Evolutionary conservation across 2,113 vertebrate species (phyloP).

Genomic region (Peromyscus californicus): DNA sequence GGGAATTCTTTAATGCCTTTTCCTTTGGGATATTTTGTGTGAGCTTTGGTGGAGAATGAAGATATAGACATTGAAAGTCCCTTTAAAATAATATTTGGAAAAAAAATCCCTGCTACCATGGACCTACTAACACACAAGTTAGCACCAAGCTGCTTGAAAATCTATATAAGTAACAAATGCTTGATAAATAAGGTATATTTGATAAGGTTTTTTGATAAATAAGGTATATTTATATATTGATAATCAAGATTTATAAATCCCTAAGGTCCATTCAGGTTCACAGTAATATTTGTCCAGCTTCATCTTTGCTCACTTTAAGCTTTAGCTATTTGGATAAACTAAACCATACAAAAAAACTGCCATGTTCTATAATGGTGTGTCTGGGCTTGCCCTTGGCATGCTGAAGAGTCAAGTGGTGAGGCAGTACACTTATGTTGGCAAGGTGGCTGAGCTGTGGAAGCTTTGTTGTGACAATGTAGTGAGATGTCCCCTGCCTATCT

Average conservation of each 20-base stretch:
- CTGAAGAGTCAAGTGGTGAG: too few relatives aligned
- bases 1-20: too few relatives aligned
- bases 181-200: neutral
- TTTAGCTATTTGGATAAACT: neutral
- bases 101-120: too few relatives aligned
- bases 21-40: too few relatives aligned
- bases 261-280: neutral
- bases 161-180: neutral
- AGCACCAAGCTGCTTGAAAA: neutral
- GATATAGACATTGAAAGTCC: too few relatives aligned
- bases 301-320: neutral
- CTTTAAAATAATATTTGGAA: neutral
- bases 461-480: too few relatives aligned
- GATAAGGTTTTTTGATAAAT: neutral
- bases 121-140: neutral
- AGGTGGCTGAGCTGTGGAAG: too few relatives aligned
- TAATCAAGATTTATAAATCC: neutral
- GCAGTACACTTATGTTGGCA: too few relatives aligned
- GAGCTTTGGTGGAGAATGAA: too few relatives aligned
- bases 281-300: neutral
- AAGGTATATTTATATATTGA: neutral
- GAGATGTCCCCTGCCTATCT: too few relatives aligned
- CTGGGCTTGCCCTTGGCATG: neutral
- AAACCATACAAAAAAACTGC: neutral
- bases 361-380: neutral